Conservation (phyloP, 2,113 vertebrate genomes). For the Halichoerus grypus region DNA sequence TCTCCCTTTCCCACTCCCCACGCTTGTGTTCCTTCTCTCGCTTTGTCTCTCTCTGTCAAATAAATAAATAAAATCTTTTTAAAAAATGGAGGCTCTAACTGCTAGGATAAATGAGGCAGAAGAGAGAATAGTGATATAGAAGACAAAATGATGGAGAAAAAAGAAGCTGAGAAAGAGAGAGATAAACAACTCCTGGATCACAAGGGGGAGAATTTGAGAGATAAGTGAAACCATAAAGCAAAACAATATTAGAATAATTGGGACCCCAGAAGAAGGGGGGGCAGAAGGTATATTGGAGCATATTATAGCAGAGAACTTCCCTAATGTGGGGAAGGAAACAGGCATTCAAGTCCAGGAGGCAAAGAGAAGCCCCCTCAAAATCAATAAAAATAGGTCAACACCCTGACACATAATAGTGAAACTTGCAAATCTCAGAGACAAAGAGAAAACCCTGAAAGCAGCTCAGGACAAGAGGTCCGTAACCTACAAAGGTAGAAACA, state of each 20-base stretch:
- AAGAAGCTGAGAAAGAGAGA: neutral
- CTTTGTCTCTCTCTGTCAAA: no score
- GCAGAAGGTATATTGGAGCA: neutral
- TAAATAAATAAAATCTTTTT: no score
- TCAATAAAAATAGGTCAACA: neutral
- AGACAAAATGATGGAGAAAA: no score
- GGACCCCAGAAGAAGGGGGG: neutral
- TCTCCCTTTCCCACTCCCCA: no score
- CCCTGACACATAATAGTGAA: neutral
- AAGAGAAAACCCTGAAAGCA: no score
- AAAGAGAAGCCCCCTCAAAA: neutral
- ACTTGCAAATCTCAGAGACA: no score
- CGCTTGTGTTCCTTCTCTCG: no score
- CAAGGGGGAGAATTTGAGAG: neutral
- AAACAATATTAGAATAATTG: neutral
- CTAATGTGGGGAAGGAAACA: neutral
- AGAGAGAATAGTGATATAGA: no score
- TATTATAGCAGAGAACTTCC: neutral
- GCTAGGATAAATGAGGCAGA: no score
- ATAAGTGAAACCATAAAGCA: neutral
- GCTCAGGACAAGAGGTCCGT: no score
- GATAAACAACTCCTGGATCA: neutral
- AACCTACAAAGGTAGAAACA: no score
- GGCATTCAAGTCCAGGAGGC: neutral
- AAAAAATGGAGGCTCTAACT: no score